phyloP scores from a whole-genome alignment of 2,113 vertebrate genomes.

The Genyomyrus donnyi region DNA sequence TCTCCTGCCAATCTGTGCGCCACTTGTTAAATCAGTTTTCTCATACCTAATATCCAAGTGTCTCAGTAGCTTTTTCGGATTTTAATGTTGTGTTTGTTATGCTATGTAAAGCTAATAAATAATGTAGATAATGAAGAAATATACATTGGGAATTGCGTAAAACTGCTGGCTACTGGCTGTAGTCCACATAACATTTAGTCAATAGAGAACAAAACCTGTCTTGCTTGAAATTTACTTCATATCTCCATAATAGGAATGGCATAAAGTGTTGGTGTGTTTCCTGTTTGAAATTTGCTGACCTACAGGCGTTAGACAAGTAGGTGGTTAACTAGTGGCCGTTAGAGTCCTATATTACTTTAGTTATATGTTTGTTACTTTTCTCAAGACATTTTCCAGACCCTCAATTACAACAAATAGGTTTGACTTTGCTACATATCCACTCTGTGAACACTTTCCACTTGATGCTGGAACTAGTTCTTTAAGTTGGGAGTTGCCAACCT shows the following conservation, averaged over 20 bases:
- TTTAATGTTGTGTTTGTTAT: not conserved
- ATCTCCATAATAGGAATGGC: not conserved
- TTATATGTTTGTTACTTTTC: not conserved
- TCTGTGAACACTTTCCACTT: not conserved
- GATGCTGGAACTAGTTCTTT: not conserved
- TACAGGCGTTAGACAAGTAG: not conserved
- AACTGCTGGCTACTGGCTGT: not conserved
- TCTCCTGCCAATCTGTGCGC: not conserved
- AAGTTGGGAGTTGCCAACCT: not conserved
- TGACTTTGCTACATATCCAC: not conserved
- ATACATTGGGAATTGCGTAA: not conserved
- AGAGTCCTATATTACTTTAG: not conserved
- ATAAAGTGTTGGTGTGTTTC: not conserved
- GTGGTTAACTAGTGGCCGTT: not conserved
- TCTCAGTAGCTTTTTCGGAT: not conserved
- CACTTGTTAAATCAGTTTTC: not conserved
- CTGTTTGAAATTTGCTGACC: not conserved
- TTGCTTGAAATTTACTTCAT: not conserved
- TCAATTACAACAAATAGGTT: not conserved
- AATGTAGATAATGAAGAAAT: not conserved
- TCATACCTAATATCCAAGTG: not conserved
- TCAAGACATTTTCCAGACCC: not conserved
- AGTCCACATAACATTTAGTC: not conserved
- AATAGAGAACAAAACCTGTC: not conserved
- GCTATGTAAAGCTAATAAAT: not conserved